Conservation (phyloP, 2,888 invertebrate species). For the Stegana nigrithorax region DNA sequence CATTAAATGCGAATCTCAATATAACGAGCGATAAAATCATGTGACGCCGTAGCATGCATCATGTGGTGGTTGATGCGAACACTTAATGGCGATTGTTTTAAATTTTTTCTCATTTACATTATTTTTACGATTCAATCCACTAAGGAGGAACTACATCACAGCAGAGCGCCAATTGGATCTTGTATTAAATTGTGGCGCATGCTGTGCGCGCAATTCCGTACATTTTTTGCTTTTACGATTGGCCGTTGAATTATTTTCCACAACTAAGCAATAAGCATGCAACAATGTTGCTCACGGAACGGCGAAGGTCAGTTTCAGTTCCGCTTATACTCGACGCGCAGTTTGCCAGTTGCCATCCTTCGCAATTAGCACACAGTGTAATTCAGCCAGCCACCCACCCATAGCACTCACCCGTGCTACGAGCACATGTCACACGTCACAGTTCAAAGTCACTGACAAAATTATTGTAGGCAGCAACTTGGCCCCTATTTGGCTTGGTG, state of each 20-base stretch:
- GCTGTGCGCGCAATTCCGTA: too few species aligned
- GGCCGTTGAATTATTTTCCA: constrained; percentile 36
- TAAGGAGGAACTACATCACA: neutral
- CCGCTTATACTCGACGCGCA: too few species aligned
- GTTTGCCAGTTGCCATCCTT: too few species aligned
- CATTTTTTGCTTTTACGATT: too few species aligned
- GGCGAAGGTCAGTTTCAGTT: too few species aligned
- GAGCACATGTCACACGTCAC: constrained; percentile 32
- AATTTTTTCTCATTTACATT: constrained; percentile 1
- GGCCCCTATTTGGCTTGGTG: neutral
- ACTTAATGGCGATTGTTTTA: constrained; percentile 49
- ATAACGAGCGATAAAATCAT: constrained; percentile 66
- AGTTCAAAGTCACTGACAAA: constrained; percentile 66
- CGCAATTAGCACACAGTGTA: too few species aligned
- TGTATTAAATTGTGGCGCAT: too few species aligned
- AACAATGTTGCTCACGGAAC: constrained; percentile 46
- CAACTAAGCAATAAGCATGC: constrained; percentile 39
- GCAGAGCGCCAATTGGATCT: too few species aligned
- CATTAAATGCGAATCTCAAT: constrained; percentile 65
- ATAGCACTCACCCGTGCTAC: constrained; percentile 3
- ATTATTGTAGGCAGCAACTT: constrained; percentile 48
- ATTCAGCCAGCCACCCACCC: too few species aligned
- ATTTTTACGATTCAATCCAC: neutral
- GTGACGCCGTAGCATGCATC: too few species aligned
- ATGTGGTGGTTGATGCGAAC: constrained; percentile 67